A percentile compares a stretch with the other conserved stretches of the same genome.
Evolutionary conservation across 2,797 vertebrate species (phyloP).

Genomic region (Acrossocheilus fasciatus): DNA sequence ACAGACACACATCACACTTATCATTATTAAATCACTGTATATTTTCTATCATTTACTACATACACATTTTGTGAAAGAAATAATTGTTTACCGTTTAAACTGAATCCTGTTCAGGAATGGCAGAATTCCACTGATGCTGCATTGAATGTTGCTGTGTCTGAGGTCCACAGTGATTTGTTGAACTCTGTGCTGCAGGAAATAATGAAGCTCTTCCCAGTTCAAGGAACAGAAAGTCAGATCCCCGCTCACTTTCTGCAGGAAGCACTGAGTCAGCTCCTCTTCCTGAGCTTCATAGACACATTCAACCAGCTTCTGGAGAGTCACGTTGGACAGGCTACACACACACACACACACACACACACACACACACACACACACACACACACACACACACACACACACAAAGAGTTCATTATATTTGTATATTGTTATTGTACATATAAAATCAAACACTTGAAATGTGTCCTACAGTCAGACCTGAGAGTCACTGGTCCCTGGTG

Average conservation of each 20-base stretch:
- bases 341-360: neutral
- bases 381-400: neutral
- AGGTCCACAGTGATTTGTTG: slow-evolving; percentile 61
- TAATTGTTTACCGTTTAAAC: slow-evolving; percentile 45
- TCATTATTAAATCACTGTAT: neutral
- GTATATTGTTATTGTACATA: too few relatives aligned
- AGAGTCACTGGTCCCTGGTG: too few relatives aligned
- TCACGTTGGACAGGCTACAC: slow-evolving; percentile 56
- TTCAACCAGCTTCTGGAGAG: slow-evolving; percentile 51
- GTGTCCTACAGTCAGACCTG: too few relatives aligned
- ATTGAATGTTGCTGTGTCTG: slow-evolving; percentile 50
- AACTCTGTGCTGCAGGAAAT: slow-evolving; percentile 47
- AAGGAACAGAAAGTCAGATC: too few relatives aligned
- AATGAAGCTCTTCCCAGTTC: too few relatives aligned
- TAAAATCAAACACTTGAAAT: too few relatives aligned
- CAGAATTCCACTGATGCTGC: slow-evolving; percentile 36
- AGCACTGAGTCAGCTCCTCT: too few relatives aligned
- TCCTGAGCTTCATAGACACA: slow-evolving; percentile 54
- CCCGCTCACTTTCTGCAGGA: too few relatives aligned
- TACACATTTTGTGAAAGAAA: neutral
- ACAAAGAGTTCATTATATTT: too few relatives aligned
- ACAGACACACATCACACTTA: neutral
- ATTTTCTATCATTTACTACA: neutral
- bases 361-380: slow-evolving; percentile 11
- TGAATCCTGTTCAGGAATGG: slow-evolving; percentile 51